These are phyloP conservation scores for Brachypalpus laphriformis DNA, from an alignment of 2,888 invertebrate genomes.

Conservation along the genomic window DNA sequence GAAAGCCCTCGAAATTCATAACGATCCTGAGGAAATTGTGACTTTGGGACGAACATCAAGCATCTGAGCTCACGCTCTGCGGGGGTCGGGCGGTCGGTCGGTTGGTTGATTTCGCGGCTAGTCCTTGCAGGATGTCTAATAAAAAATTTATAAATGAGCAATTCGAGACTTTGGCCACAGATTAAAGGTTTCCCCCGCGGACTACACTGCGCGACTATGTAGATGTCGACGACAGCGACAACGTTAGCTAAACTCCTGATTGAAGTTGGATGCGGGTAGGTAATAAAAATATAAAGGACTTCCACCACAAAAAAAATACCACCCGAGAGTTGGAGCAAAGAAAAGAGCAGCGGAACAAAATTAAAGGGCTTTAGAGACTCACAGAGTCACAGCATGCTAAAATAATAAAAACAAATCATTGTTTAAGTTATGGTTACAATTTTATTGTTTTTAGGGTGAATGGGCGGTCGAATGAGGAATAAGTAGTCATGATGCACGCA, in stretches of 20 bases:
- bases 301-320: slow-evolving; percentile 50
- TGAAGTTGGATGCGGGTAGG: slow-evolving; percentile 69
- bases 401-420: slow-evolving; percentile 74
- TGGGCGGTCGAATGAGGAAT: slow-evolving; percentile 26
- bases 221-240: slow-evolving; percentile 35
- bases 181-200: slow-evolving; percentile 75
- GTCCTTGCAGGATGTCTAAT: slow-evolving; percentile 76
- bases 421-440: slow-evolving; percentile 74
- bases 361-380: slow-evolving; percentile 73
- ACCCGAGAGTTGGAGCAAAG: slow-evolving; percentile 17
- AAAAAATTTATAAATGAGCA: slow-evolving; percentile 77
- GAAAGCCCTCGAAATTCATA: slow-evolving; percentile 73
- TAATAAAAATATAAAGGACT: slow-evolving; percentile 71
- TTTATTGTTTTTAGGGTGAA: slow-evolving; percentile 73
- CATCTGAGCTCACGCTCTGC: slow-evolving; percentile 73
- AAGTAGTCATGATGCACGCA: slow-evolving; percentile 12
- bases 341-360: slow-evolving; percentile 69
- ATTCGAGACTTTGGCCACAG: slow-evolving; percentile 75
- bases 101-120: slow-evolving; percentile 68
- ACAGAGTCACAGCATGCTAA: slow-evolving; percentile 72
- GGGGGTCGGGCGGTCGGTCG: slow-evolving; percentile 63
- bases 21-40: slow-evolving; percentile 69
- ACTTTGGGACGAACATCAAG: slow-evolving; percentile 64
- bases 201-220: slow-evolving; percentile 53
- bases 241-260: slow-evolving; percentile 66